These are phyloP conservation scores for Dryocosmus kuriphilus DNA, from an alignment of 2,888 invertebrate species.

Conservation along the genomic window DNA sequence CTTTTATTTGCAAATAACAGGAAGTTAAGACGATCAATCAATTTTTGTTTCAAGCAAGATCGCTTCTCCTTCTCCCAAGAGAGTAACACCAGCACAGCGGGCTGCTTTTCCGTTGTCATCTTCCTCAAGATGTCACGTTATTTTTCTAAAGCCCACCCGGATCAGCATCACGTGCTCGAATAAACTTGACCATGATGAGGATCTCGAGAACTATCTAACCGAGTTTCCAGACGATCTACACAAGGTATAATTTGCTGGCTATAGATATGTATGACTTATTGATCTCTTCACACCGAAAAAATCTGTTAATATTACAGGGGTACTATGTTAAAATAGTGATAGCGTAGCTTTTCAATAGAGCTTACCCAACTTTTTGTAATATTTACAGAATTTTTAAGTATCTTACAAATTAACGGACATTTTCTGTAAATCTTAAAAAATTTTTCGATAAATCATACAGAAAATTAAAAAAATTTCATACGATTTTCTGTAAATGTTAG, in stretches of 20 bases:
- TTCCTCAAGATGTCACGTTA: slow-evolving; percentile 38
- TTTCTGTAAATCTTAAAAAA: too few relatives aligned
- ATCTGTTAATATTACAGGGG: too few relatives aligned
- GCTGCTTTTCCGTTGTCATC: slow-evolving; percentile 30
- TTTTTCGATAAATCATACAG: too few relatives aligned
- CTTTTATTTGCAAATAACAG: slow-evolving; percentile 34
- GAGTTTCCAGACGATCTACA: slow-evolving; percentile 17
- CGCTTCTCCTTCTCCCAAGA: not conserved
- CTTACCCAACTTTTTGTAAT: too few relatives aligned
- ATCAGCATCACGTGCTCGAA: slow-evolving; percentile 41
- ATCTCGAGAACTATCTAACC: slow-evolving; percentile 36
- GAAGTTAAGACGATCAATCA: slow-evolving; percentile 38
- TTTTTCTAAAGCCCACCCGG: slow-evolving; percentile 31
- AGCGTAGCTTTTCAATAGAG: too few relatives aligned
- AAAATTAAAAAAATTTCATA: too few relatives aligned
- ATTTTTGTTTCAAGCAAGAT: slow-evolving; percentile 34
- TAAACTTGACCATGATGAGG: slow-evolving; percentile 38
- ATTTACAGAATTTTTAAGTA: too few relatives aligned
- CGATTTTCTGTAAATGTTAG: too few relatives aligned
- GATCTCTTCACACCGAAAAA: too few relatives aligned
- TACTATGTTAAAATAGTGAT: too few relatives aligned
- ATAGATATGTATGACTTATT: slow-evolving; percentile 18
- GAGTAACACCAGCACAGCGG: not conserved
- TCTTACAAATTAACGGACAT: too few relatives aligned
- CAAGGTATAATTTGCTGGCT: slow-evolving; percentile 1